These are phyloP conservation scores for Sus cebifrons DNA, from an alignment of 2,797 vertebrate genomes.

Conservation along the genomic window DNA sequence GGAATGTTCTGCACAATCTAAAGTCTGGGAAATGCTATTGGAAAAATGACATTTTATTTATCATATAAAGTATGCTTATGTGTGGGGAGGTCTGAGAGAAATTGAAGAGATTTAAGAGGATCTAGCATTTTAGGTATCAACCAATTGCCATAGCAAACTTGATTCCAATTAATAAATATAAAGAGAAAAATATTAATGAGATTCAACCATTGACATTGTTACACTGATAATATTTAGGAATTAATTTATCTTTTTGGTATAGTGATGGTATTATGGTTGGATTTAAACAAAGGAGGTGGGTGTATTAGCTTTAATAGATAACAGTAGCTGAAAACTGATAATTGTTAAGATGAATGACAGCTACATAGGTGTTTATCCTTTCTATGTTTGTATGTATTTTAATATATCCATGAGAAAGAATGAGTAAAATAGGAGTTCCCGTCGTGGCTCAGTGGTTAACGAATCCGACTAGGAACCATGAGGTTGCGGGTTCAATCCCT, in stretches of 20 bases:
- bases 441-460: no score
- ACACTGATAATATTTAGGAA: background rate
- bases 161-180: constrained; percentile 44
- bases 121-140: background rate
- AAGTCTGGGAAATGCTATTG: background rate
- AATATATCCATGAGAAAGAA: background rate
- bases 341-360: background rate
- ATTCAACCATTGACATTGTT: background rate
- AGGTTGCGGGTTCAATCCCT: no score
- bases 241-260: background rate
- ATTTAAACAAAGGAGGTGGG: background rate
- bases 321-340: background rate
- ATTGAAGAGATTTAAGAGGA: background rate
- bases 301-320: rapidly evolving
- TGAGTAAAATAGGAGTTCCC: background rate
- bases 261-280: background rate
- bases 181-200: background rate
- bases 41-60: constrained; percentile 16
- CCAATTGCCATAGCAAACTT: background rate
- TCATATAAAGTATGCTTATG: background rate
- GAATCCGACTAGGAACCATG: no score
- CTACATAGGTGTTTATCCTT: background rate
- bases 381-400: background rate
- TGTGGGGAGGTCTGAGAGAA: background rate
- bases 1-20: background rate